Evolutionary conservation across 2,888 invertebrate genomes (phyloP).

Genomic region (Amphipoea lucens): DNA sequence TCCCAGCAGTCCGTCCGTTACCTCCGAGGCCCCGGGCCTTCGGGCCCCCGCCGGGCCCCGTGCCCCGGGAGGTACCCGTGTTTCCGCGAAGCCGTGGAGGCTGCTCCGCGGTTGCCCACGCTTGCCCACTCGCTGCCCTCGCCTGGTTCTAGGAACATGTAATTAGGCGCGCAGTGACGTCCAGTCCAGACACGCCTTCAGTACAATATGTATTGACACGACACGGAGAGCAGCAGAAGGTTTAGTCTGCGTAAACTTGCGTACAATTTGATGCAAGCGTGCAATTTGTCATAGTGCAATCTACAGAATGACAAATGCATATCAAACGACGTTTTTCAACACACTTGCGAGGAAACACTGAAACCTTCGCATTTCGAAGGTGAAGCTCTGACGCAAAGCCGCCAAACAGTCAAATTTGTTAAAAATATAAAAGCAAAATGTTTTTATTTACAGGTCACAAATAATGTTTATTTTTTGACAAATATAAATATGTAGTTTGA

Average conservation of each 20-base stretch:
- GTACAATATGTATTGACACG: slow-evolving; percentile 1
- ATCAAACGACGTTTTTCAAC: background rate
- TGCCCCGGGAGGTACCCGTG: slow-evolving; percentile 8
- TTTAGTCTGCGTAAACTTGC: background rate
- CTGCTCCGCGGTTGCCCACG: slow-evolving; percentile 12
- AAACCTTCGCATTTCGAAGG: background rate
- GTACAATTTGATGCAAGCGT: background rate
- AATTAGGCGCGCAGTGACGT: slow-evolving; percentile 42
- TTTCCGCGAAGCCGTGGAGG: slow-evolving; percentile 17
- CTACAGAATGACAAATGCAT: background rate
- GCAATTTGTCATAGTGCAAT: background rate
- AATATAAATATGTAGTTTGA: too few species aligned
- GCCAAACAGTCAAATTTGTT: background rate
- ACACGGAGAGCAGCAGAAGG: slow-evolving; percentile 4
- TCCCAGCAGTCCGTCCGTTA: slow-evolving; percentile 17
- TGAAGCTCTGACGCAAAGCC: background rate
- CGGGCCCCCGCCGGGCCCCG: too few species aligned
- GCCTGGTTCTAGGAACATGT: slow-evolving; percentile 43
- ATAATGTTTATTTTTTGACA: too few species aligned
- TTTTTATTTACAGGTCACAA: too few species aligned
- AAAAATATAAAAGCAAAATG: too few species aligned
- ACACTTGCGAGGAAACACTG: background rate
- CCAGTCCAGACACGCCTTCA: slow-evolving; percentile 35
- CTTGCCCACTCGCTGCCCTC: slow-evolving; percentile 18
- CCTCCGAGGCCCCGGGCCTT: background rate